Conservation (phyloP, 2,888 invertebrate genomes). For the Bellardia bayeri region DNA sequence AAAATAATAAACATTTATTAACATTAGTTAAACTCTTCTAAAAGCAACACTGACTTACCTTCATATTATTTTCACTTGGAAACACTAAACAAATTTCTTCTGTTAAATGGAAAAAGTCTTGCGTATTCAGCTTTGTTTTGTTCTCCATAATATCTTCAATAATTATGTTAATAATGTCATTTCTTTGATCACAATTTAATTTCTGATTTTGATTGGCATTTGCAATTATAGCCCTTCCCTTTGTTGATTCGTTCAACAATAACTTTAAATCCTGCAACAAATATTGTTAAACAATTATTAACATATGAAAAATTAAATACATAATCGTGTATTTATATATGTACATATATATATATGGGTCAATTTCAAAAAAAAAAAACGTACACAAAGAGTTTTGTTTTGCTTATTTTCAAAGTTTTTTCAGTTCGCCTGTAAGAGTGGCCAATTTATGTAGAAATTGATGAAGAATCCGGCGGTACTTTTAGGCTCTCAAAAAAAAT, state of each 20-base stretch:
- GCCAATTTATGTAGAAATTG: no score
- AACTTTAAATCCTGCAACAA: background rate
- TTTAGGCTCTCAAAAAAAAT: no score
- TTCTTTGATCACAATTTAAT: background rate
- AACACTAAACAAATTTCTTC: conserved; percentile 12
- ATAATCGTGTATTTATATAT: no score
- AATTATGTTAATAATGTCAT: conserved; percentile 16
- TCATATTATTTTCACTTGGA: conserved; percentile 28
- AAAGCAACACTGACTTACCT: background rate
- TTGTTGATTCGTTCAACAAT: background rate
- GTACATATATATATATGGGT: no score
- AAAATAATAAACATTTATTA: background rate
- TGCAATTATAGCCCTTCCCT: background rate
- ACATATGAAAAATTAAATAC: no score
- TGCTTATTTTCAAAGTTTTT: no score
- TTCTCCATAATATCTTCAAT: conserved; percentile 7
- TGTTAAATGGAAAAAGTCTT: conserved; percentile 14
- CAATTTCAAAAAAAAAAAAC: no score
- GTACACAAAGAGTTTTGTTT: no score
- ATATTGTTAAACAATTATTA: no score
- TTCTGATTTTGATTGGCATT: background rate
- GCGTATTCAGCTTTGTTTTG: background rate
- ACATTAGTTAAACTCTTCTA: background rate
- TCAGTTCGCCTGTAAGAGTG: no score
- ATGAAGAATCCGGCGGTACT: no score